These are phyloP conservation scores for Cichladusa arquata DNA, from an alignment of 2,113 vertebrate species.

Conservation along the genomic window DNA sequence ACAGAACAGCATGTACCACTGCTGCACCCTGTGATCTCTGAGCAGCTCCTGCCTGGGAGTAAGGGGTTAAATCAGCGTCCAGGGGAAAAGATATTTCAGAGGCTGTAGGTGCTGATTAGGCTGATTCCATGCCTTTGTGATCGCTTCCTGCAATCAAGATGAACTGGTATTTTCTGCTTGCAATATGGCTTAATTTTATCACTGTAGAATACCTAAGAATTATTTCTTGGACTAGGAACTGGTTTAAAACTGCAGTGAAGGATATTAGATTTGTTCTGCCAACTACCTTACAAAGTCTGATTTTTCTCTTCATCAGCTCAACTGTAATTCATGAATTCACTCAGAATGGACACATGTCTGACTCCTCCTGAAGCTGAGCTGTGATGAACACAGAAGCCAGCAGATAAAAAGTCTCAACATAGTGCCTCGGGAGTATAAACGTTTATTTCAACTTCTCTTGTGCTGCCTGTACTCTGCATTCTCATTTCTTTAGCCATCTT, in stretches of 20 bases:
- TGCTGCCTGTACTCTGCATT: background rate
- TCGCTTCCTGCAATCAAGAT: background rate
- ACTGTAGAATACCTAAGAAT: background rate
- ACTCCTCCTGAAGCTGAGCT: background rate
- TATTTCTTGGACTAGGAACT: background rate
- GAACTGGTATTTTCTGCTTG: constrained; percentile 31
- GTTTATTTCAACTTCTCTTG: background rate
- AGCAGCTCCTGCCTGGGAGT: background rate
- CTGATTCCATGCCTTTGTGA: background rate
- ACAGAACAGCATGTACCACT: background rate
- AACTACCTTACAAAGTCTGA: background rate
- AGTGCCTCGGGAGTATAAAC: background rate
- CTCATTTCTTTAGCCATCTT: background rate
- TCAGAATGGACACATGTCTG: background rate
- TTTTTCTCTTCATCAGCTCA: background rate
- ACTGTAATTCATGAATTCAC: background rate
- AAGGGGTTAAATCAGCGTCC: background rate
- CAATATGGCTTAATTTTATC: constrained; percentile 30
- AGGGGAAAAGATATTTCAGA: background rate
- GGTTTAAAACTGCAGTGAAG: background rate
- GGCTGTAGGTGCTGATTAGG: background rate
- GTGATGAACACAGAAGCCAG: background rate
- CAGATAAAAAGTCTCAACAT: background rate
- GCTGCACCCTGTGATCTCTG: background rate
- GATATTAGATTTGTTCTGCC: background rate